Base-by-base conservation (phyloP, 64 coral and sea anemone genomes). In the Hydrozoanthus tunicans region DNA sequence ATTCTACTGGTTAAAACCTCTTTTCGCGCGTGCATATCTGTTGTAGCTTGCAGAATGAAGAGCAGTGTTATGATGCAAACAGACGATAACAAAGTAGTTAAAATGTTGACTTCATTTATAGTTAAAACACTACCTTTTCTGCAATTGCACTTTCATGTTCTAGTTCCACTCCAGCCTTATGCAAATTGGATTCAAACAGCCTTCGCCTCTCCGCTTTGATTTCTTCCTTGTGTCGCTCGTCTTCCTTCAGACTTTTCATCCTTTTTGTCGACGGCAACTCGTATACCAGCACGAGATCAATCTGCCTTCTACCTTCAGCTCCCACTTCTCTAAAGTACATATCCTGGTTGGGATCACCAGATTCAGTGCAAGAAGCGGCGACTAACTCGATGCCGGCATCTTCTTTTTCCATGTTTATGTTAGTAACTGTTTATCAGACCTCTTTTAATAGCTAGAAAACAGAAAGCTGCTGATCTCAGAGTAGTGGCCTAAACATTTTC, bases 281-380 rank as follows among this genome's bases (percentile, higher is more conserved):
- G 77, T 79, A 79, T 0, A 20, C 77, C 7, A 79, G 56, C 4
- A 79, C 77, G 20, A 79, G 77, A 58, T 79, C 77, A 23, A 79
- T 58, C 55, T 79, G 77, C 20, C 77, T 11, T 79, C 20, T 79
- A 15, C 55, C 77, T 5, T 79, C 77, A 17, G 53, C 53, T 25
- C 77, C 77, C 5, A 6, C 12, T 58, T 79, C 77, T 23, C 77
- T 58, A 56, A 79, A 79, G 32, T 76, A 76, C 72, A 76, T 76
- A 11, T 12, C 8, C 25, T 52, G 72, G 13, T 53, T 12, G 11
- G 43, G 5, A 52, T 13, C 32, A 3, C 72, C 8, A 12, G 72
- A 76, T 52, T 76, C 72, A 52, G 9, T 32, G 27, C 32, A 52
- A 8, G 72, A 5, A 2, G 32, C 51, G 32, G 32, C 32, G 27